These are phyloP conservation scores for Albula goreensis DNA, from an alignment of 2,113 vertebrate genomes.

Conservation along the genomic window DNA sequence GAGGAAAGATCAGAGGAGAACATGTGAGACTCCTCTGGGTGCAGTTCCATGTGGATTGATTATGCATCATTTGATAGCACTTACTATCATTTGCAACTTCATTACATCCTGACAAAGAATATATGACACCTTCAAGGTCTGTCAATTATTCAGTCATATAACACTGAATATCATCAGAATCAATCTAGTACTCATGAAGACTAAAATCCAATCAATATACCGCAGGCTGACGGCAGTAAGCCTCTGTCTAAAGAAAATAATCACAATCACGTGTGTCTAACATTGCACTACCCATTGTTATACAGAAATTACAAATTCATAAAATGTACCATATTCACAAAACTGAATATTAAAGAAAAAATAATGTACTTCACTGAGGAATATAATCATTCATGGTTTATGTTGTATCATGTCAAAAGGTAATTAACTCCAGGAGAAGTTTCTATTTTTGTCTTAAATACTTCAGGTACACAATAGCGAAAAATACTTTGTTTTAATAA, in stretches of 20 bases:
- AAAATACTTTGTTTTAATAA: too few relatives aligned
- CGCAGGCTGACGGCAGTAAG: neutral
- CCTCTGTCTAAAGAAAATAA: neutral
- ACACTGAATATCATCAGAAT: neutral
- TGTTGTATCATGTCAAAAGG: too few relatives aligned
- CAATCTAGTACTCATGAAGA: too few relatives aligned
- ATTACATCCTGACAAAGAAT: neutral
- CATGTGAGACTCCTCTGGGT: neutral
- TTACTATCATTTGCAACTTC: neutral
- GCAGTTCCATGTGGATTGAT: neutral
- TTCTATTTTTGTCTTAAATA: neutral
- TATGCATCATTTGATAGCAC: neutral
- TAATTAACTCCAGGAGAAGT: neutral
- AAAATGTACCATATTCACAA: neutral
- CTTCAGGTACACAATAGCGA: too few relatives aligned
- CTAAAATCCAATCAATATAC: too few relatives aligned
- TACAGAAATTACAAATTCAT: neutral
- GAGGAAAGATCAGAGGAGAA: neutral
- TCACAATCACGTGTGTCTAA: neutral
- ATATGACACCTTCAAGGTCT: neutral
- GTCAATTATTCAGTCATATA: neutral
- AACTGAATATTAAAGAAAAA: neutral
- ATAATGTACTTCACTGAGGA: neutral
- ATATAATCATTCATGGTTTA: neutral
- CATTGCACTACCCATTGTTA: neutral